Conservation (phyloP, 2,797 vertebrate species). For the Uromys caudimaculatus region DNA sequence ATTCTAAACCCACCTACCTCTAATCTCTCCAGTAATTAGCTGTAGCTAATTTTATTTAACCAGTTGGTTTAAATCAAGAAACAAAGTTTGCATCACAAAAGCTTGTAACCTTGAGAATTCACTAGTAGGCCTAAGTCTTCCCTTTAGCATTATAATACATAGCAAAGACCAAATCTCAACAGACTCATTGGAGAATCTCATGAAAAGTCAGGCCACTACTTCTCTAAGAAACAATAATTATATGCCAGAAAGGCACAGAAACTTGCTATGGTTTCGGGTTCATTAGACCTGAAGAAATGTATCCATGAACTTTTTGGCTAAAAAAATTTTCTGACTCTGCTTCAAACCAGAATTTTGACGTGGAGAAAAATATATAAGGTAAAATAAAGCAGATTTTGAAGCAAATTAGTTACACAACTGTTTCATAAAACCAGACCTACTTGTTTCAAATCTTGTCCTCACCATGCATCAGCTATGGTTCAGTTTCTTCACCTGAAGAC, state of each 20-base stretch:
- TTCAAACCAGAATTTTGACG: slow-evolving; percentile 45
- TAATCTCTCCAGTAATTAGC: too few species aligned
- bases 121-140: too few species aligned
- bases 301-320: slow-evolving; percentile 9
- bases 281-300: slow-evolving; percentile 26
- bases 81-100: too few species aligned
- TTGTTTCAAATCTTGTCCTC: background rate
- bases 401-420: slow-evolving; percentile 47
- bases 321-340: slow-evolving; percentile 34
- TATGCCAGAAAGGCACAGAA: background rate
- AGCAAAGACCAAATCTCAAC: too few species aligned
- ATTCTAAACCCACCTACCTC: too few species aligned
- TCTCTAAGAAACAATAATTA: slow-evolving; percentile 10
- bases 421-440: slow-evolving; percentile 34
- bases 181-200: background rate
- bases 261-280: slow-evolving; percentile 17
- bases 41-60: too few species aligned
- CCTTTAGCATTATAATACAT: too few species aligned
- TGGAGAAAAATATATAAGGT: slow-evolving; percentile 15
- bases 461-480: background rate
- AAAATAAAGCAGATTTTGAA: slow-evolving; percentile 36
- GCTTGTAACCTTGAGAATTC: too few species aligned
- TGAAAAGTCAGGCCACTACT: background rate
- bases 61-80: too few species aligned
- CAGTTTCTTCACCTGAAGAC: background rate